Evolutionary conservation across 2,113 vertebrate species (phyloP), one percentile per base, ranked within the genome.

Genomic region (Oxyura jamaicensis): DNA sequence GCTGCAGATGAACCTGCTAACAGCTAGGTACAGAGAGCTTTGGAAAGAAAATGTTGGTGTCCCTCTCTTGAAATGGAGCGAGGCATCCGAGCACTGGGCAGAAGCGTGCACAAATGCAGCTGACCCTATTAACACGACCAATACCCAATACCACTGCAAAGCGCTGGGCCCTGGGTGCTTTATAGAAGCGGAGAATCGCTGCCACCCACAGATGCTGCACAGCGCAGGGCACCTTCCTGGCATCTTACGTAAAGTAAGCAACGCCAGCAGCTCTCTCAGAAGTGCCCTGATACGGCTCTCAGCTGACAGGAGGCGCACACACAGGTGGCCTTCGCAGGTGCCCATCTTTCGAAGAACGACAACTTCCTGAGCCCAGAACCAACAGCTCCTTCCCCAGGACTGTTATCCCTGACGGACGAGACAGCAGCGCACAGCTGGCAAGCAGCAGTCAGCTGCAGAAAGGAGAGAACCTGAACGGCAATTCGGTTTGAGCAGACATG

Each of bases 361-460:
- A 55, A 52, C 56, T 12, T 36, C 31, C 17, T 2, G 1, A 73
- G 42, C 56, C 46, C 41, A 6, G 1, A 11, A 39, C 8, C 50
- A 19, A 28, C 39, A 48, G 8, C 4, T 39, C 23, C 39, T 23
- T 11, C 52, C 29, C 39, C 65, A 26, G n/a, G 33, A n/a, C 55
- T 36, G 52, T 22, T 3, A 56, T 4, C n/a, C 58, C 18, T 2
- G 5, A 23, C 1, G 2, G 22, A 44, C 0, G 4, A 9, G 3
- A 11, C 23, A 6, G 39, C 25, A n/a, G 46, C 56, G n/a, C 56
- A 22, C n/a, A 56, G 8, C 31, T 22, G 42, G 46, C 35, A 11
- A 2, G 2, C 20, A 59, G 22, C 55, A 36, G 25, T 2, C 16
- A 23, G 36, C 18, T 28, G 29, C 53, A 59, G 21, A 17, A 41